Evolutionary conservation across 2,888 invertebrate species (phyloP).

Genomic region (Epinotia bilunana): DNA sequence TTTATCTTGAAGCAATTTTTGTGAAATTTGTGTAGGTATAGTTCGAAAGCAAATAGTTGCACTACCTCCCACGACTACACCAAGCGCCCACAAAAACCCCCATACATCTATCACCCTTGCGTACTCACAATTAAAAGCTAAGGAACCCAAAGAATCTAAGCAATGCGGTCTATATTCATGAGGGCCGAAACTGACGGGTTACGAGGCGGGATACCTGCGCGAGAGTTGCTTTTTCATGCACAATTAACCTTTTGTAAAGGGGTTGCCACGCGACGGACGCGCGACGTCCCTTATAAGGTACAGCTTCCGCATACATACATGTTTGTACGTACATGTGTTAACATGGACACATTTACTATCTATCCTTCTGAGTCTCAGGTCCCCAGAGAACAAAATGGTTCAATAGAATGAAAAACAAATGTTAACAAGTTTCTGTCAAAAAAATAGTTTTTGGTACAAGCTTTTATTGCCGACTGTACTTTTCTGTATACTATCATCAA

Average conservation of each 20-base stretch:
- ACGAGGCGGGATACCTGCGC: constrained; percentile 66
- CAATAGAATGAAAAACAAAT: too few relatives aligned
- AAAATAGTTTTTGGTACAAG: too few relatives aligned
- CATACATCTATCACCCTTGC: constrained; percentile 58
- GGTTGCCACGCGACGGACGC: constrained; percentile 74
- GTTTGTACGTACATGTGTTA: constrained; percentile 24
- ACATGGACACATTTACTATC: background rate
- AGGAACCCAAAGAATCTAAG: constrained; percentile 61
- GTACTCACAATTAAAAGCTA: constrained; percentile 57
- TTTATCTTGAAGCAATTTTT: too few relatives aligned
- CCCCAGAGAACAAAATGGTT: too few relatives aligned
- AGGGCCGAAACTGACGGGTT: constrained; percentile 73
- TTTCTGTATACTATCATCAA: too few relatives aligned
- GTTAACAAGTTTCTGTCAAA: too few relatives aligned
- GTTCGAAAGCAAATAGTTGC: background rate
- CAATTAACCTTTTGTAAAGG: constrained; percentile 74
- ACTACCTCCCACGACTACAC: constrained; percentile 19
- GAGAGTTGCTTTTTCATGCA: constrained; percentile 66
- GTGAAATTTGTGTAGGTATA: background rate
- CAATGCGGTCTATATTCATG: constrained; percentile 75
- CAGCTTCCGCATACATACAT: constrained; percentile 33
- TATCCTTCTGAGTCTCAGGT: background rate
- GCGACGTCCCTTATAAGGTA: constrained; percentile 70
- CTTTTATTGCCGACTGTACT: too few relatives aligned
- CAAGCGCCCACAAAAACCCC: constrained; percentile 8